phyloP scores from a whole-genome alignment of 2,797 vertebrate species.

The Danio albolineatus region DNA sequence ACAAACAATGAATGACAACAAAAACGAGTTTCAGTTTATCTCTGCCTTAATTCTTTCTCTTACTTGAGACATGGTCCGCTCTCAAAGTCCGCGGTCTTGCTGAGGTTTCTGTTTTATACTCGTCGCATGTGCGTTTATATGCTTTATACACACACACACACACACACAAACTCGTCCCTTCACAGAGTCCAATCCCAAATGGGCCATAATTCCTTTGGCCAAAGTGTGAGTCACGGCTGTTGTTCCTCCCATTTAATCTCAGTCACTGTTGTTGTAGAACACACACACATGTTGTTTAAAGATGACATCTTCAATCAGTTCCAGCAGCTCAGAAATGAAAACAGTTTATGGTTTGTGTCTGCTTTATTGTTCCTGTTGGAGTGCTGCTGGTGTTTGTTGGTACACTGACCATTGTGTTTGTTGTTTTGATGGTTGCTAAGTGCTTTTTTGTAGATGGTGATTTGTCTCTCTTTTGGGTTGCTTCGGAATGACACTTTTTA shows the following conservation, averaged over 20 bases:
- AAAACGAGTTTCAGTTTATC: neutral
- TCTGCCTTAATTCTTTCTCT: constrained; percentile 43
- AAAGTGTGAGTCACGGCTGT: constrained; percentile 66
- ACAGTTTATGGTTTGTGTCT: neutral
- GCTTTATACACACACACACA: too few species aligned
- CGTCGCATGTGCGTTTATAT: constrained; percentile 7
- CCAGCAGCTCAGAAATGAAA: constrained; percentile 26
- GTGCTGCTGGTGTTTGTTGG: neutral
- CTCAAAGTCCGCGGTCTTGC: constrained; percentile 27
- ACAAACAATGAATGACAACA: neutral
- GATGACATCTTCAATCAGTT: constrained; percentile 48
- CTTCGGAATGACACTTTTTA: constrained; percentile 28
- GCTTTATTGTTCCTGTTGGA: constrained; percentile 19
- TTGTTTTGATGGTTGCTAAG: neutral
- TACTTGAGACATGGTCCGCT: constrained; percentile 77
- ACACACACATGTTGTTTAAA: constrained; percentile 60
- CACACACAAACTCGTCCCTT: constrained; percentile 42
- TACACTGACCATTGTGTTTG: constrained; percentile 2
- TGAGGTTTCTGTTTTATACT: constrained; percentile 38
- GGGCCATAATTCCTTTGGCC: constrained; percentile 66
- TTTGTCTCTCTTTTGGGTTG: constrained; percentile 43
- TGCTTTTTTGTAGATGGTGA: constrained; percentile 26
- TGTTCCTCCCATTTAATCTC: constrained; percentile 71
- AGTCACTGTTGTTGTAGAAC: constrained; percentile 18
- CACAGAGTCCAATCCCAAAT: constrained; percentile 44